These are phyloP conservation scores for Octodon degus DNA, from an alignment of 2,113 vertebrate genomes.

Conservation along the genomic window DNA sequence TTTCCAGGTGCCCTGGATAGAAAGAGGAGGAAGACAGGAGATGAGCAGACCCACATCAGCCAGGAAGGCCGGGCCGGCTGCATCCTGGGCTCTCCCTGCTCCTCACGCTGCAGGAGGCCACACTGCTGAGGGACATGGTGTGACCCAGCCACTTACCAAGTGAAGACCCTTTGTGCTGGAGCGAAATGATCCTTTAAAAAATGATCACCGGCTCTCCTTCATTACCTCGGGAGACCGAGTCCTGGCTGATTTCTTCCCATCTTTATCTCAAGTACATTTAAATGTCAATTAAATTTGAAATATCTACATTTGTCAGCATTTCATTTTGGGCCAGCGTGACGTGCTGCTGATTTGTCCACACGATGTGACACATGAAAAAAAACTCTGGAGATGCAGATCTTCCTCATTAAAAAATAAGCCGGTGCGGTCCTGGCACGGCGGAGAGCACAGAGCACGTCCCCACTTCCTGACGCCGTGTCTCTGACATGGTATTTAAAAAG, in stretches of 20 bases:
- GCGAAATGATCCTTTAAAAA: slow-evolving; percentile 72
- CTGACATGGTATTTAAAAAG: slow-evolving; percentile 95
- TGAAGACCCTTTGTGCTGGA: slow-evolving; percentile 61
- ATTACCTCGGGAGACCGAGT: slow-evolving; percentile 86
- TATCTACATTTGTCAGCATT: slow-evolving; percentile 99
- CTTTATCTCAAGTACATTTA: slow-evolving; percentile 91
- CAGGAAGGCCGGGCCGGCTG: not conserved
- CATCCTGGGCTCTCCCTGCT: not conserved
- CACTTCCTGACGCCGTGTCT: slow-evolving; percentile 83
- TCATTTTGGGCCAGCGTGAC: slow-evolving; percentile 92
- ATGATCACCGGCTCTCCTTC: slow-evolving; percentile 79
- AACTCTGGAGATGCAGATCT: slow-evolving; percentile 91
- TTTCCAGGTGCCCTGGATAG: not conserved
- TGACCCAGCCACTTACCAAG: not conserved
- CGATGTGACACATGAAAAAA: slow-evolving; percentile 92
- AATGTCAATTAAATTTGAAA: slow-evolving; percentile 99
- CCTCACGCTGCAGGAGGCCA: not conserved
- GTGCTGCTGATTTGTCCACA: slow-evolving; percentile 95
- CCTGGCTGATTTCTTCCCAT: slow-evolving; percentile 87
- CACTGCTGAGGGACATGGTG: not conserved
- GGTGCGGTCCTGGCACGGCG: slow-evolving; percentile 86
- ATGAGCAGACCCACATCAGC: not conserved
- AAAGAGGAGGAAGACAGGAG: not conserved
- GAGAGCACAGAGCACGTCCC: slow-evolving; percentile 88
- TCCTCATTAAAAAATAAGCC: slow-evolving; percentile 96